Percentiles rank a stretch among this genome's conserved stretches.
These are phyloP conservation scores for Lagorchestes hirsutus DNA, from an alignment of 2,797 vertebrate genomes.

Conservation along the genomic window DNA sequence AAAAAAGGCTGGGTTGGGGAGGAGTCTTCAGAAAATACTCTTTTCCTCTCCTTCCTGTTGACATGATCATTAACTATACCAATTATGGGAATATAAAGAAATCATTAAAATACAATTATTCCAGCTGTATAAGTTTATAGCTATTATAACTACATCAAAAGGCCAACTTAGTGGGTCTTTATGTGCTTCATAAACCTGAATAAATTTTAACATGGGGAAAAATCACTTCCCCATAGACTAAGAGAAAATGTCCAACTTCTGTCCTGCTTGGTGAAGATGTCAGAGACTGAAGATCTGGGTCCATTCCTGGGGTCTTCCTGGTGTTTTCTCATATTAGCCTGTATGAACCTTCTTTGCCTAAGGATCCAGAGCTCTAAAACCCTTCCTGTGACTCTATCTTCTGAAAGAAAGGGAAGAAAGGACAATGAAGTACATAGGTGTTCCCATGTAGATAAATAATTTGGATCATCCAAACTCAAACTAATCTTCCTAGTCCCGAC, in stretches of 20 bases:
- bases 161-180: constrained; percentile 78
- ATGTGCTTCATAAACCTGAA: constrained; percentile 84
- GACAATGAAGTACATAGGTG: neutral
- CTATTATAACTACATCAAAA: constrained; percentile 81
- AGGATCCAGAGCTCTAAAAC: neutral
- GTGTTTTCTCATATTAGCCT: neutral
- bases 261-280: neutral
- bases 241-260: constrained; percentile 53
- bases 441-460: neutral
- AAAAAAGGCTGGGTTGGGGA: constrained; percentile 26
- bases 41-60: constrained; percentile 58
- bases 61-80: constrained; percentile 79
- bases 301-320: too few relatives aligned
- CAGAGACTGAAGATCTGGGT: neutral
- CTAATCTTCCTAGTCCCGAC: neutral
- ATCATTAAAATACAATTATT: constrained; percentile 86
- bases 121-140: constrained; percentile 82
- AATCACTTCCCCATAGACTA: constrained; percentile 68
- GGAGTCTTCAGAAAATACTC: constrained; percentile 34
- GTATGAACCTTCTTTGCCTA: neutral
- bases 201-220: constrained; percentile 74
- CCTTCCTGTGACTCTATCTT: constrained; percentile 18
- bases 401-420: constrained; percentile 41
- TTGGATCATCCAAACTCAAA: neutral
- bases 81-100: constrained; percentile 83